These are phyloP conservation scores for Pungitius pungitius DNA, from an alignment of 2,113 vertebrate genomes.

Conservation along the genomic window DNA sequence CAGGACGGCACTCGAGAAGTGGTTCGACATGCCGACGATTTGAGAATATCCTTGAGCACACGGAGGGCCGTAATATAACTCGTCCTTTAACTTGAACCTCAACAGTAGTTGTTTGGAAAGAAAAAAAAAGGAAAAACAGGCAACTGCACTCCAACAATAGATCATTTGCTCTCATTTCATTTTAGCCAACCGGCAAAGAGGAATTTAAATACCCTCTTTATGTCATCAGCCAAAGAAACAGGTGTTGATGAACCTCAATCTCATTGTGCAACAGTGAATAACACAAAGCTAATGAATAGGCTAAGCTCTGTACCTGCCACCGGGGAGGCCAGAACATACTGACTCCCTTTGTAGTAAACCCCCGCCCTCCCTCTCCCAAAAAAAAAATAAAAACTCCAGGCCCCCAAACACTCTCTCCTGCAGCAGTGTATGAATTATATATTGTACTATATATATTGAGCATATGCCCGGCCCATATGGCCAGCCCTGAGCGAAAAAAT, in stretches of 20 bases:
- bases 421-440: conserved; percentile 83
- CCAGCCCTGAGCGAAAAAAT: conserved; percentile 80
- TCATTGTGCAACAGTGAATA: conserved; percentile 73
- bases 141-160: conserved; percentile 30
- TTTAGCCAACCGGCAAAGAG: conserved; percentile 55
- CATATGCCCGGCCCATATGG: conserved; percentile 85
- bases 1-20: conserved; percentile 60
- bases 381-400: conserved; percentile 55
- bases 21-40: conserved; percentile 36
- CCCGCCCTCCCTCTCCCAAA: conserved; percentile 22
- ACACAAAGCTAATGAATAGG: conserved; percentile 74
- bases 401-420: conserved; percentile 71
- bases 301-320: conserved; percentile 77
- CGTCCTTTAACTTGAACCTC: not conserved
- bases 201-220: conserved; percentile 60
- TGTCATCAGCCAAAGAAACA: conserved; percentile 65
- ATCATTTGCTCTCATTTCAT: conserved; percentile 53
- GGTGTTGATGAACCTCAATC: conserved; percentile 71
- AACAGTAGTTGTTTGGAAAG: not conserved
- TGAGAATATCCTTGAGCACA: conserved; percentile 28
- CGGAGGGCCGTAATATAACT: not conserved
- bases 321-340: conserved; percentile 70
- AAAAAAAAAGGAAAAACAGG: not conserved
- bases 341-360: conserved; percentile 73
- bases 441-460: conserved; percentile 82